Evolutionary conservation across 30 jellyfish, hydroid and myxozoan genomes (phyloP).

Genomic region (Catostylus mosaicus): DNA sequence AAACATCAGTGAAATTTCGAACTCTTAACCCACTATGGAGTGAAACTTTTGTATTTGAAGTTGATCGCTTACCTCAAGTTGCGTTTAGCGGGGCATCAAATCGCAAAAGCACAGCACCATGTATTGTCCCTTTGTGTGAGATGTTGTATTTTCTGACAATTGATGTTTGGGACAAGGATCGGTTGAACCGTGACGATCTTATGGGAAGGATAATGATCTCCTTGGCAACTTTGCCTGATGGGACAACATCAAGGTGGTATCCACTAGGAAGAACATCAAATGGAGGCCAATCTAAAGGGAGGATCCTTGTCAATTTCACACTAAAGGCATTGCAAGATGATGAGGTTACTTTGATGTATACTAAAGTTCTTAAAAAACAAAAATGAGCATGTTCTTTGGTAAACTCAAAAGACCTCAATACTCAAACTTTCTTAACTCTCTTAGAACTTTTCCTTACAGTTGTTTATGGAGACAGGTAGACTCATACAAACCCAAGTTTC

Average conservation of each 20-base stretch:
- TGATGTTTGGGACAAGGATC: slow-evolving; percentile 96
- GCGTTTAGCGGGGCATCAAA: slow-evolving; percentile 72
- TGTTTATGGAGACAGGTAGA: no score
- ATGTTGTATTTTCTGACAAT: slow-evolving; percentile 70
- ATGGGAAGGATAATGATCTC: slow-evolving; percentile 90
- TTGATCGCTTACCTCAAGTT: slow-evolving; percentile 82
- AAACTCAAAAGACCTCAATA: no score
- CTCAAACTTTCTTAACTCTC: no score
- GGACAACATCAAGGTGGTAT: slow-evolving; percentile 81
- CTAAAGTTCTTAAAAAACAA: background rate
- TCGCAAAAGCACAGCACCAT: slow-evolving; percentile 40
- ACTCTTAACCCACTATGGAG: slow-evolving; percentile 87
- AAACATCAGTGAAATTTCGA: slow-evolving; percentile 61
- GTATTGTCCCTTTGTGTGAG: slow-evolving; percentile 79
- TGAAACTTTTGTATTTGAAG: slow-evolving; percentile 82
- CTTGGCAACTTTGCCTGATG: slow-evolving; percentile 72
- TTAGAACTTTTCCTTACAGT: no score
- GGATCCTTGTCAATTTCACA: slow-evolving; percentile 61
- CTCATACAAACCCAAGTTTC: no score
- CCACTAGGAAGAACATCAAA: slow-evolving; percentile 88
- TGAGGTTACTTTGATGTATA: slow-evolving; percentile 55
- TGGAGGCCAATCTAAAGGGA: slow-evolving; percentile 81
- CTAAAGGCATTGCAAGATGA: slow-evolving; percentile 69
- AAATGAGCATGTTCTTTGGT: no score
- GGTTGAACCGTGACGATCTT: slow-evolving; percentile 86